Evolutionary conservation across 1,140 invertebrate species (phyloP), one percentile per base, ranked within the genome.

Genomic region (Delia radicum): DNA sequence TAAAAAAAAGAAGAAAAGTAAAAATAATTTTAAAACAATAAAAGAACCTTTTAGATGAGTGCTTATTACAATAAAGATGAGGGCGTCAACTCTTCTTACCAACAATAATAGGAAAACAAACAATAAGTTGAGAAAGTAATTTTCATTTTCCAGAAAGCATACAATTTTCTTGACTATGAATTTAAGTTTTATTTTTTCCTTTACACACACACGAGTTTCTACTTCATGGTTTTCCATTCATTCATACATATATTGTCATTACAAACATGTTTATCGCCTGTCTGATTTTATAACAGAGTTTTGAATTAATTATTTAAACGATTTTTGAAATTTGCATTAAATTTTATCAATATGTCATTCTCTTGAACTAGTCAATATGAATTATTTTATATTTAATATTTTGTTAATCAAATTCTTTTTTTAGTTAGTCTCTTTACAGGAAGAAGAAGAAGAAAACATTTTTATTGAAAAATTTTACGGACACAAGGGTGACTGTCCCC

Each of bases 71-170:
- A 55, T 55, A 55, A 55, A 24, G 48, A 55, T 55, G 18, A 55
- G 48, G 48, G 48, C 48, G 48, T 55, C 48, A 55, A 55, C 48
- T 55, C 48, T n/a, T n/a, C n/a, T 55, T 55, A 55, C 18, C 48
- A 55, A 55, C 48, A 21, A 55, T 18, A 21, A 10, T 18, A 55
- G 2, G 8, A 10, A 18, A 13, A 48, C 48, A 21, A 55, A 21
- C 18, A 55, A 55, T 2, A 21, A 10, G 18, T 21, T 21, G n/a
- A 2, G 24, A 55, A 55, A 21, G n/a, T 21, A 55, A 37, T 69
- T 69, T 69, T 24, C 33, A 69, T 69, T 69, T 69, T 24, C 29
- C 65, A 69, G 31, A 69, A 69, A 69, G 29, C 65, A 21, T 69
- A 8, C n/a, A 21, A 55, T 21, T 55, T 55, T 55, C 21, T 55